Conservation (phyloP, 2,113 vertebrate species). For the Dasypus novemcinctus region DNA sequence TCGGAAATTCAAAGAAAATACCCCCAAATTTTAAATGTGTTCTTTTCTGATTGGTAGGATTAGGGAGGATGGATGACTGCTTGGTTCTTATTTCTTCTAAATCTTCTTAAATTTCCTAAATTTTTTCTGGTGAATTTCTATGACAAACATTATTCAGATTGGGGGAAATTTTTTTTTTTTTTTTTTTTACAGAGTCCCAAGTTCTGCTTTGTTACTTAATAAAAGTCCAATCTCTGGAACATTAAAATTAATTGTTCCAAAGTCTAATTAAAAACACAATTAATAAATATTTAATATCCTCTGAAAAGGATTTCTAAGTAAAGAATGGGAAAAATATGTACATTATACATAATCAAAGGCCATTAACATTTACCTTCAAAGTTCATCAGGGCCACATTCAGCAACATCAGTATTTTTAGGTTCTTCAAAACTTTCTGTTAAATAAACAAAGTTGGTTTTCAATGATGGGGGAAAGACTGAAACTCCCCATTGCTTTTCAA, state of each 20-base stretch:
- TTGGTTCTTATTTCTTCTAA: too few relatives aligned
- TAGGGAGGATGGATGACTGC: too few relatives aligned
- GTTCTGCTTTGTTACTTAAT: conserved; percentile 63
- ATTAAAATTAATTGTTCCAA: conserved; percentile 67
- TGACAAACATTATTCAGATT: too few relatives aligned
- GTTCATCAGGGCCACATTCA: conserved; percentile 67
- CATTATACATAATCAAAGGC: conserved; percentile 59
- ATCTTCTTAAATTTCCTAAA: too few relatives aligned
- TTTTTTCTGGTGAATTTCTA: too few relatives aligned
- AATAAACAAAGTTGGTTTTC: conserved; percentile 83
- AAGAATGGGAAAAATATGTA: conserved; percentile 78
- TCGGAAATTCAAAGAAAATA: background rate
- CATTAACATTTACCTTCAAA: conserved; percentile 68
- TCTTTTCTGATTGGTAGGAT: background rate
- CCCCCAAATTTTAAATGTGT: background rate
- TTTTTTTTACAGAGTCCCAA: background rate
- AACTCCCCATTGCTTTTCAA: conserved; percentile 95
- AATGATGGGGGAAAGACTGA: conserved; percentile 77
- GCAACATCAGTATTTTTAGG: conserved; percentile 55
- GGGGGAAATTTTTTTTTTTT: background rate
- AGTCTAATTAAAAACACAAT: conserved; percentile 80
- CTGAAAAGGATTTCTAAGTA: conserved; percentile 74
- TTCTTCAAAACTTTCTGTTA: too few relatives aligned
- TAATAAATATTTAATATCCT: conserved; percentile 75
- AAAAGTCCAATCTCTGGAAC: conserved; percentile 64